phyloP scores from a whole-genome alignment of 2,888 invertebrate species.

The Lysandra bellargus region DNA sequence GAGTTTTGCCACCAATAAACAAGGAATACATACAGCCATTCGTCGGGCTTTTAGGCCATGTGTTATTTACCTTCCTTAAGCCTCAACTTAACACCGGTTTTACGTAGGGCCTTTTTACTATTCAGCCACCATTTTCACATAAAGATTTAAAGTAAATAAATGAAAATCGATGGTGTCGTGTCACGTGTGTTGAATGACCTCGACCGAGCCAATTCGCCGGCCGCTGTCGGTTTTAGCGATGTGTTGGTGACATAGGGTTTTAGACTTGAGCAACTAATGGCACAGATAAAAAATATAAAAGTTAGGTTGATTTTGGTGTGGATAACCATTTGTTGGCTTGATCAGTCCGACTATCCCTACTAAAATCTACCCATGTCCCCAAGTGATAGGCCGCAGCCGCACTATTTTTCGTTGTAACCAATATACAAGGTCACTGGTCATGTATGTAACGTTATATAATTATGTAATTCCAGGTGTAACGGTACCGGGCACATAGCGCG shows the following conservation, averaged over 20 bases:
- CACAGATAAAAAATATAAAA: too few species aligned
- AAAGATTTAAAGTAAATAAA: background rate
- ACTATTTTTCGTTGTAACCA: too few species aligned
- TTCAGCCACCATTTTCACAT: background rate
- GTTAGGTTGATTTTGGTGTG: too few species aligned
- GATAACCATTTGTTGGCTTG: too few species aligned
- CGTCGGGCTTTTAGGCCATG: background rate
- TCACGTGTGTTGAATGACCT: constrained; percentile 38
- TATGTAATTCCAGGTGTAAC: constrained; percentile 86
- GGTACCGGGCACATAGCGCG: constrained; percentile 96
- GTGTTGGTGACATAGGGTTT: constrained; percentile 5
- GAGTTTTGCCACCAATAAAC: too few species aligned
- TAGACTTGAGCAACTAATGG: too few species aligned
- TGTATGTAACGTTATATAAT: too few species aligned
- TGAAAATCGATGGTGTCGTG: background rate
- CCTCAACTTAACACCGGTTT: background rate
- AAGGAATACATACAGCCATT: too few species aligned
- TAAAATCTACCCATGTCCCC: too few species aligned
- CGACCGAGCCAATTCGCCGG: constrained; percentile 13
- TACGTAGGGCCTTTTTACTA: background rate
- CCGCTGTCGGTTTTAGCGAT: background rate
- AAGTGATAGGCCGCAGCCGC: too few species aligned
- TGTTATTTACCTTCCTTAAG: background rate
- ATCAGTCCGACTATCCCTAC: too few species aligned
- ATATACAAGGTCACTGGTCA: too few species aligned